These are phyloP conservation scores for Camponotus pennsylvanicus DNA, from an alignment of 1,140 invertebrate genomes.

Conservation along the genomic window DNA sequence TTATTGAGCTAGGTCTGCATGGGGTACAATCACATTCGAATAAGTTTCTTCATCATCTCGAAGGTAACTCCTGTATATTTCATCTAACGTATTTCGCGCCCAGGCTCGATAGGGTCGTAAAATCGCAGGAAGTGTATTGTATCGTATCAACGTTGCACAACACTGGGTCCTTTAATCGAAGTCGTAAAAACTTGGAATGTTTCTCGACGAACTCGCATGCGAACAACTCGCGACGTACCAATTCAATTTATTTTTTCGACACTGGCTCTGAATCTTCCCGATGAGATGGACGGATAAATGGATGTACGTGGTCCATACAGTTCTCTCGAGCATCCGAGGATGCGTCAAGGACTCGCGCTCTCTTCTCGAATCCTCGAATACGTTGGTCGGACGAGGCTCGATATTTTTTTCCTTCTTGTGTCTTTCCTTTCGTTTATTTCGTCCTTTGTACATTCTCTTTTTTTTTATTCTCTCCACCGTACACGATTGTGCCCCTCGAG, in stretches of 20 bases:
- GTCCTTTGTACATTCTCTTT: not conserved
- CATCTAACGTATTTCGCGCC: not conserved
- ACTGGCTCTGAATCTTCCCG: constrained; percentile 8
- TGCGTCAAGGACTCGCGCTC: constrained; percentile 28
- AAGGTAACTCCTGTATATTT: not conserved
- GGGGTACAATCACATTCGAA: not conserved
- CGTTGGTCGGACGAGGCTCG: constrained; percentile 8
- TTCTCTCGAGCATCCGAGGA: constrained; percentile 12
- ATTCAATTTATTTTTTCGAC: constrained; percentile 73
- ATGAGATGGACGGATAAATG: constrained; percentile 54
- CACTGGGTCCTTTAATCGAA: constrained; percentile 56
- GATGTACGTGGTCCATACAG: constrained; percentile 33
- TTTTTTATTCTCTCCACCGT: not conserved
- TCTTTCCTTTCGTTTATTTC: constrained; percentile 17
- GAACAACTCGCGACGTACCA: constrained; percentile 50
- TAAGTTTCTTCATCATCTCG: not conserved
- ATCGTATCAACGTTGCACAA: constrained; percentile 39
- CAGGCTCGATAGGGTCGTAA: constrained; percentile 20
- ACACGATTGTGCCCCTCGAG: not conserved
- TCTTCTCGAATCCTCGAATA: constrained; percentile 10
- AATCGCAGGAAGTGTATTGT: constrained; percentile 32
- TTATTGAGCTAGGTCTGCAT: not conserved
- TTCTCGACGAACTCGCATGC: constrained; percentile 35
- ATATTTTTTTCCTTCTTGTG: constrained; percentile 29
- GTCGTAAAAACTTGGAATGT: constrained; percentile 62